Evolutionary conservation across 2,888 invertebrate genomes (phyloP), one percentile per base, ranked within the genome.

Genomic region (Hyposoter didymator): DNA sequence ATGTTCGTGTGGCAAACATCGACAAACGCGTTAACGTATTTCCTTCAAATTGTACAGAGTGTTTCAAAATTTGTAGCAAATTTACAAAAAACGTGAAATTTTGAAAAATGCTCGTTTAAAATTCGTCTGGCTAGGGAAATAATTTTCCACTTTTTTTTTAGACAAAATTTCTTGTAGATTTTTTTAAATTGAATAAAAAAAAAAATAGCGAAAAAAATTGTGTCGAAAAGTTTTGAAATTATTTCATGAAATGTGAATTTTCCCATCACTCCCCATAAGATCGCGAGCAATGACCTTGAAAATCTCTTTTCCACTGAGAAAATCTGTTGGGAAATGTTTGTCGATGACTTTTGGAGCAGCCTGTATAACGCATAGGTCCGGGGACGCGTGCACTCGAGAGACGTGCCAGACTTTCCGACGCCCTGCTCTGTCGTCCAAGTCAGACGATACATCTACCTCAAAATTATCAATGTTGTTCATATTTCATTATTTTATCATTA

Each of bases 331-430:
- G 1, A 22, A 28, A 22, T 28, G 4, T 59, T 59, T 28, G 28
- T 22, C 14, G 28, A 28, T 5, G 14, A 22, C 5, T 59, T 59
- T 59, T 59, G 59, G 28, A 22, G 0, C 59, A 59, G 32, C 47
- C 17, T 47, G 47, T 49, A 49, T 1, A 64, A 49, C 14, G 39
- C 47, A 43, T 47, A 39, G 52, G n/a, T 74, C 62, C 52, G 67
- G 55, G 64, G 74, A 45, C 70, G 52, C 78, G 73, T 62, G 66
- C 78, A 69, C 81, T 17, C 72, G 49, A 73, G 59, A 69, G 69
- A 49, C 78, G 66, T 43, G 64, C 74, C 74, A 85, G 84, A 85
- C 84, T 78, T 55, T 78, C 62, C 22, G 84, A 82, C 84, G 84
- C 82, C 84, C 52, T 35, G 39, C 39, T 35, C 39, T 35, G 64